These are phyloP conservation scores for Acanthopagrus latus DNA, from an alignment of 2,797 vertebrate genomes.

Conservation along the genomic window DNA sequence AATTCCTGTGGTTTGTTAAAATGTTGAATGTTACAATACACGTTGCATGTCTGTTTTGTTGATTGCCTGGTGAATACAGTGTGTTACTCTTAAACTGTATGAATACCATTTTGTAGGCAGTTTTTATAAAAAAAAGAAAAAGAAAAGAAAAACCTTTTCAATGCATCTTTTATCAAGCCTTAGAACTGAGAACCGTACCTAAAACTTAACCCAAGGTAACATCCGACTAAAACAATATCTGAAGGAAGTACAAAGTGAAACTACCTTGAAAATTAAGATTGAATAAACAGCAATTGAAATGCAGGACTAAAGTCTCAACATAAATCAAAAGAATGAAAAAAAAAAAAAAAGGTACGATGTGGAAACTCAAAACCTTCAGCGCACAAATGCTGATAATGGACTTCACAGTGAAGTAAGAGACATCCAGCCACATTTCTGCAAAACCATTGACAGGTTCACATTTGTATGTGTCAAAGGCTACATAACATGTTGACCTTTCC, in stretches of 20 bases:
- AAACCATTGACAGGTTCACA: not conserved
- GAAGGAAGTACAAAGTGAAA: not conserved
- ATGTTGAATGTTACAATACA: not conserved
- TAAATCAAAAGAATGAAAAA: not conserved
- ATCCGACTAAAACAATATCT: not conserved
- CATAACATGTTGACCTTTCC: too few relatives aligned
- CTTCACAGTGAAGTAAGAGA: not conserved
- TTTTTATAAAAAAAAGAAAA: not conserved
- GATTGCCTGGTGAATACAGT: not conserved
- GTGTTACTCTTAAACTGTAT: not conserved
- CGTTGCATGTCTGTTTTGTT: not conserved
- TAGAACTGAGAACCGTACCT: not conserved
- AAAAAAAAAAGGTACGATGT: not conserved
- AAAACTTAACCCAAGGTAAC: not conserved
- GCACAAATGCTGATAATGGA: not conserved
- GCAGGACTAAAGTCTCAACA: not conserved
- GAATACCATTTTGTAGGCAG: not conserved
- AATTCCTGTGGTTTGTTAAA: not conserved
- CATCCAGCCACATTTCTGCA: not conserved
- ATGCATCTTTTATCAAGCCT: not conserved
- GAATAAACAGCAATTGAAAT: not conserved
- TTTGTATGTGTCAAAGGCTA: too few relatives aligned
- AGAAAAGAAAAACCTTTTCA: not conserved
- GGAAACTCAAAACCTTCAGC: not conserved
- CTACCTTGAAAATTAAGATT: not conserved